Conservation (phyloP, 2,888 invertebrate genomes). For the Allolobophora icterica region DNA sequence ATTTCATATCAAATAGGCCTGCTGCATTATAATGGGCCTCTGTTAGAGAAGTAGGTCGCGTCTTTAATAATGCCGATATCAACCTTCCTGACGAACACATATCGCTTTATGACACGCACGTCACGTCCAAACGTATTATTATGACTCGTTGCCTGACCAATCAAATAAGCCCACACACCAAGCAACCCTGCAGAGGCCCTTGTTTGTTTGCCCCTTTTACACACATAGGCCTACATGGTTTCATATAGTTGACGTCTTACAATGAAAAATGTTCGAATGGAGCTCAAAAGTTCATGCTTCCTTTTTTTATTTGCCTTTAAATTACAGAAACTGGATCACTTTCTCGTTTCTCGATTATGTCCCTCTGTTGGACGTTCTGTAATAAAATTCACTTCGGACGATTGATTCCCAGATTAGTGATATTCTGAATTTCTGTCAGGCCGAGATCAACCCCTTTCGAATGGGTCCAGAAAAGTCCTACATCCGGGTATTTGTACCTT, state of each 20-base stretch:
- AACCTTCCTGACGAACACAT: neutral
- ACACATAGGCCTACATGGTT: neutral
- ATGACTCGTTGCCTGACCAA: neutral
- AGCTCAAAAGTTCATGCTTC: neutral
- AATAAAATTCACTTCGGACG: too few species aligned
- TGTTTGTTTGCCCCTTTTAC: too few species aligned
- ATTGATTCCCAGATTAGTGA: too few species aligned
- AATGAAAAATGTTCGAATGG: neutral
- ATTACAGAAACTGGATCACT: neutral
- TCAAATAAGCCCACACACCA: neutral
- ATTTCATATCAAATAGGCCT: too few species aligned
- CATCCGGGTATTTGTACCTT: too few species aligned
- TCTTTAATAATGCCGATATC: neutral
- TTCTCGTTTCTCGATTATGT: too few species aligned
- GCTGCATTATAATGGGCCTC: too few species aligned
- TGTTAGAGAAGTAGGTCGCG: neutral
- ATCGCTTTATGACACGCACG: neutral
- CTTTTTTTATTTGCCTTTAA: neutral
- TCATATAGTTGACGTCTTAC: neutral
- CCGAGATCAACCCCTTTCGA: too few species aligned
- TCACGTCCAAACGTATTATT: neutral
- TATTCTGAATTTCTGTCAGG: too few species aligned
- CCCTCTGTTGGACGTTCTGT: too few species aligned
- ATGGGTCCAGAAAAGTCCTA: too few species aligned
- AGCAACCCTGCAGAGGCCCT: too few species aligned